Percentiles rank a stretch among this genome's conserved stretches.
These are phyloP conservation scores for Scaptomyza flava DNA, from an alignment of 2,888 invertebrate genomes.

Conservation along the genomic window DNA sequence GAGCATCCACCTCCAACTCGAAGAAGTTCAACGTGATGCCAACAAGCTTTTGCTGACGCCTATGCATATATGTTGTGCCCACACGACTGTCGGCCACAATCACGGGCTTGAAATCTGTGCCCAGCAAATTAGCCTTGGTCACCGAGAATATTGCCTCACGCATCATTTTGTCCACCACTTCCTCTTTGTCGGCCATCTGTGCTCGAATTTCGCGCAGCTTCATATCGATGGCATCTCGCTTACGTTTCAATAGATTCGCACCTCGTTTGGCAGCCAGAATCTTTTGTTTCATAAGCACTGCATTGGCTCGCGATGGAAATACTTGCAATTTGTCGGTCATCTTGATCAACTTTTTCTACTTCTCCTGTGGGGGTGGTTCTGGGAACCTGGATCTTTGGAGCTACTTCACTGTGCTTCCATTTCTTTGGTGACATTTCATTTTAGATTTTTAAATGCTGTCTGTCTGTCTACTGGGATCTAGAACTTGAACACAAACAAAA, in stretches of 20 bases:
- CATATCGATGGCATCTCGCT: conserved; percentile 78
- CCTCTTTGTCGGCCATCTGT: conserved; percentile 35
- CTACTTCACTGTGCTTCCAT: not conserved
- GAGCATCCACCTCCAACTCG: conserved; percentile 39
- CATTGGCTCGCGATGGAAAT: conserved; percentile 78
- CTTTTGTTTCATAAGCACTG: conserved; percentile 71
- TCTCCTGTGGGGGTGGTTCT: not conserved
- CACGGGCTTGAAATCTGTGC: conserved; percentile 71
- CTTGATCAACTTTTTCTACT: not conserved
- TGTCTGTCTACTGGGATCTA: not conserved
- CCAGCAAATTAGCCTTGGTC: conserved; percentile 75
- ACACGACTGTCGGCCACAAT: conserved; percentile 42
- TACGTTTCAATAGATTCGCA: conserved; percentile 72
- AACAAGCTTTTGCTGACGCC: conserved; percentile 62
- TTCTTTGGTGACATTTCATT: not conserved
- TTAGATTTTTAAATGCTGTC: too few relatives aligned
- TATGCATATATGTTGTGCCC: conserved; percentile 52
- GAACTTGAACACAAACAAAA: not conserved
- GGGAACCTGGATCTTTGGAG: too few relatives aligned
- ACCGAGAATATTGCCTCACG: conserved; percentile 71
- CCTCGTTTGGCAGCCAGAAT: conserved; percentile 71
- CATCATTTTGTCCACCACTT: conserved; percentile 48
- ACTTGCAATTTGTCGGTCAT: conserved; percentile 71
- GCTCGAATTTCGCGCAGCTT: conserved; percentile 66
- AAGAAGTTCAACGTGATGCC: conserved; percentile 69